Base-by-base conservation (phyloP, 2,113 vertebrate genomes). In the Varanus salvator region DNA sequence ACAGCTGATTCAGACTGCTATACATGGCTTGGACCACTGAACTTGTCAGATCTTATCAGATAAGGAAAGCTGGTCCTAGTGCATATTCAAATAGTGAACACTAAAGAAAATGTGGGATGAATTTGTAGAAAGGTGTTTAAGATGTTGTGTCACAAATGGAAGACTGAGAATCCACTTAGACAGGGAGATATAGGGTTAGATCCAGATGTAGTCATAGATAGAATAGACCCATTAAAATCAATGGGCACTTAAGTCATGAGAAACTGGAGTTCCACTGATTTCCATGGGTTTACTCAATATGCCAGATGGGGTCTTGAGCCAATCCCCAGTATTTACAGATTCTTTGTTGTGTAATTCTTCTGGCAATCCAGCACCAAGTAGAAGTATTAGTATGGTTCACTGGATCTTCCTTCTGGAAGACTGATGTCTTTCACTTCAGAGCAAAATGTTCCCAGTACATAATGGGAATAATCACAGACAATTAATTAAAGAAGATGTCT, bases 61-160 rank as follows among this genome's bases (percentile, higher is more conserved):
- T 23, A 19, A 84, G 74, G 85, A 68, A 85, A 74, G 52, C 54
- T 66, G 27, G 0, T 25, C 17, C 19, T 38, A 8, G 71, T 0
- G 1, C 27, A 3, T 0, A 0, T 8, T 48, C 0, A 0, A 86
- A 66, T 54, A 44, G 80, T 0, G 0, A 0, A 2, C 50, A 29
- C 50, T 44, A 50, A 66, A 82, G 69, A 69, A 71, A 8, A 88
- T 44, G 4, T 66, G 0, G 0, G 52, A 21, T 64, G 60, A 71
- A 7, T 75, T 54, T 0, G 0, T 23, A 48, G 71, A 44, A 77
- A 87, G 17, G 50, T 87, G 12, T 27, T 52, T 69, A 34, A 34
- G 72, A 21, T n/a, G 50, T n/a, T 72, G 57, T 23, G 52, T 89
- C 54, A 4, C 4, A 86, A 89, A 69, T 0, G 4, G 75, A 72